Conservation (phyloP, 2,797 vertebrate species). For the Arctocebus calabarensis region DNA sequence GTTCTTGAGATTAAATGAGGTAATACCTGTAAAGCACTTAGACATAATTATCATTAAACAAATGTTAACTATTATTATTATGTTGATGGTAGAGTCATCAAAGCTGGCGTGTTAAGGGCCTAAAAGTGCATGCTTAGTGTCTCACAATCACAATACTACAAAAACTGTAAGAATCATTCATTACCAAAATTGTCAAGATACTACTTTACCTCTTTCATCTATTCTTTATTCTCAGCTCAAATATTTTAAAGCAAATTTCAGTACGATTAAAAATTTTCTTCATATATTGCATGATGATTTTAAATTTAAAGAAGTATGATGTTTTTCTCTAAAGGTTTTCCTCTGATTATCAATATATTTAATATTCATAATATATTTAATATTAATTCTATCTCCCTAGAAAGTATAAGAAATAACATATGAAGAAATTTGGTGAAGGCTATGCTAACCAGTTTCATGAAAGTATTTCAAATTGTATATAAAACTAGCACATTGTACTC, state of each 20-base stretch:
- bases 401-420: neutral
- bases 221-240: neutral
- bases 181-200: neutral
- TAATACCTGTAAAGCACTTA: neutral
- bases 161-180: neutral
- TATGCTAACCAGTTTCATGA: no score
- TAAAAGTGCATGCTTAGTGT: neutral
- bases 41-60: neutral
- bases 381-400: neutral
- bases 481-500: no score
- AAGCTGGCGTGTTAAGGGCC: neutral
- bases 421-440: neutral
- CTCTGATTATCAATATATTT: slow-evolving; percentile 11
- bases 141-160: neutral
- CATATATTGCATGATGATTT: neutral
- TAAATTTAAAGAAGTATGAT: neutral
- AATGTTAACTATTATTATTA: neutral
- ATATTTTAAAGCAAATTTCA: slow-evolving; percentile 1
- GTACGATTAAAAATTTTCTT: neutral
- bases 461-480: no score
- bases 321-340: neutral
- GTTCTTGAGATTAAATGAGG: neutral
- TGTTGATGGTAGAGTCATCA: neutral
- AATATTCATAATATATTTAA: neutral
- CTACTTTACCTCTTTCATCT: neutral